These are phyloP conservation scores for Beroe forskalii DNA, from an alignment of 37 sponge, comb jelly and placozoan species.

Conservation along the genomic window DNA sequence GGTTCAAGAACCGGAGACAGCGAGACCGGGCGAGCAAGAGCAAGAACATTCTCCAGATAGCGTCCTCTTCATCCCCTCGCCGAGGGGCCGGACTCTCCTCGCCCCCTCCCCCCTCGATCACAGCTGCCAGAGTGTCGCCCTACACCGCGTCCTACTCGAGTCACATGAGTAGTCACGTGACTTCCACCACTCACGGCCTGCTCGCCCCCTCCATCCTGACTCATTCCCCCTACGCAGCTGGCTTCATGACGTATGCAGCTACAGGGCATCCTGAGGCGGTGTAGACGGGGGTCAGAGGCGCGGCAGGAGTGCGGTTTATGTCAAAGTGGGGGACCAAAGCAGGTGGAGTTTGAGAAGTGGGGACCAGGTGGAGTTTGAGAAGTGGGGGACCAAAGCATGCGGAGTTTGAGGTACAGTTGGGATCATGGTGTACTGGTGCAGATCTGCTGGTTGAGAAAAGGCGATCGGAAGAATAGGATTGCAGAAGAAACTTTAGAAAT, in stretches of 20 bases:
- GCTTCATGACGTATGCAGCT: not conserved
- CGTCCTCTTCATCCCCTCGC: not conserved
- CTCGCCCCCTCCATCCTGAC: slow-evolving; percentile 22
- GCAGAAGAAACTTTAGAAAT: too few species aligned
- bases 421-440: too few species aligned
- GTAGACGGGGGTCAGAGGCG: not conserved
- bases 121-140: not conserved
- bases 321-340: too few species aligned
- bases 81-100: not conserved
- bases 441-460: too few species aligned
- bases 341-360: too few species aligned
- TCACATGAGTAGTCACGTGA: not conserved
- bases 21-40: slow-evolving; percentile 33
- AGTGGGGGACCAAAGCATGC: too few species aligned
- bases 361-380: too few species aligned
- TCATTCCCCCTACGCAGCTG: slow-evolving; percentile 9
- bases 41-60: not conserved
- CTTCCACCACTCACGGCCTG: slow-evolving; percentile 45
- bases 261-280: not conserved
- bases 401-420: too few species aligned
- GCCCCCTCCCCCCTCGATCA: not conserved
- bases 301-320: not conserved
- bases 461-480: too few species aligned
- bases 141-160: not conserved
- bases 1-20: slow-evolving; percentile 62